Base-by-base conservation (phyloP, 92 coral and sea anemone genomes). In the Heliopora coerulea region DNA sequence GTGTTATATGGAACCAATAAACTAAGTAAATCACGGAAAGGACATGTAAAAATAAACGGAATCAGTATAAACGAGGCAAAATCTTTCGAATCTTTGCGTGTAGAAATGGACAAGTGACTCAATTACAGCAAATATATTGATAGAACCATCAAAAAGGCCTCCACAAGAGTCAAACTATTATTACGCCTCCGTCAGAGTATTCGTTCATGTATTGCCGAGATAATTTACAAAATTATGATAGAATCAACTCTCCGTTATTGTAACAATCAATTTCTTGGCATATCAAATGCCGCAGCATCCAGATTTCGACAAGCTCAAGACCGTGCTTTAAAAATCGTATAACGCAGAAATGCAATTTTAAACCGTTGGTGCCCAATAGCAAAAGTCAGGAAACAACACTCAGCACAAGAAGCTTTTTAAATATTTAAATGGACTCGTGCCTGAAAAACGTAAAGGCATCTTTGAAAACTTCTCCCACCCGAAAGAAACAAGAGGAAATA, bases 141-240 rank as follows among this genome's bases (percentile, higher is more conserved):
- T 40, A 60, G 66, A 25, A 60, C 23, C 18, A 60, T 60, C 23
- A 25, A 60, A 60, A 60, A 60, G 41, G 66, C 66, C 23, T 60
- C 66, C 1, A 40, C 2, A 39, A 60, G 35, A 60, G 42, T 60
- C 29, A 60, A 60, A 60, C 17, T 60, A 39, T 18, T 57, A 57
- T 57, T 34, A 57, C 62, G 62, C 21, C 24, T 57, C 31, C 31
- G 62, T 23, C 62, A 57, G 15, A 57, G 29, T 24, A 17, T 57
- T 18, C 9, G 62, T 57, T 34, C n/a, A n/a, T n/a, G n/a, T n/a
- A n/a, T n/a, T n/a, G n/a, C n/a, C n/a, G n/a, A n/a, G n/a, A n/a
- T n/a, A 30, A 57, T 57, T 23, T 57, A 34, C 15, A 30, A 57
- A 57, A 30, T 57, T 1, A 23, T 57, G 2, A n/a, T n/a, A n/a